These are phyloP conservation scores for Branchipolynoe longqiensis DNA, from an alignment of 2,888 invertebrate species.

Conservation along the genomic window DNA sequence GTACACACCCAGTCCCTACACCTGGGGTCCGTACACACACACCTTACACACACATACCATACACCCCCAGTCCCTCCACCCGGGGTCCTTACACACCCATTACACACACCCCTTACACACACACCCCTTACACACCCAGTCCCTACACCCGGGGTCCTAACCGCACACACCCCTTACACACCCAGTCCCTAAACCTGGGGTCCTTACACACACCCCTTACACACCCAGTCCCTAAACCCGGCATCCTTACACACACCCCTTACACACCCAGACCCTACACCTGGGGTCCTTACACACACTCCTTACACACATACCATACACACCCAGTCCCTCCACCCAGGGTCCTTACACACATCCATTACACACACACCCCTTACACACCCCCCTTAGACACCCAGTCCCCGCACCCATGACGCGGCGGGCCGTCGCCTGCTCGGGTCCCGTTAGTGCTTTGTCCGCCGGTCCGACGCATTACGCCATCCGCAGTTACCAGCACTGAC, in stretches of 20 bases:
- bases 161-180: neutral
- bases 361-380: neutral
- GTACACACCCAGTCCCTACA: neutral
- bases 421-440: conserved; percentile 21
- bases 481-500: neutral
- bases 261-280: neutral
- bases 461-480: conserved; percentile 1
- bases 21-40: neutral
- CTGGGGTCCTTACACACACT: neutral
- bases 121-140: neutral
- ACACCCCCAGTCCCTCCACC: neutral
- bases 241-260: neutral
- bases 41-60: neutral
- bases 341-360: neutral
- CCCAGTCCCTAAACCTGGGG: neutral
- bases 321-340: neutral
- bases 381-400: neutral
- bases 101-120: neutral
- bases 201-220: neutral
- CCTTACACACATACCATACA: neutral
- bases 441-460: conserved; percentile 44
- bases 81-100: neutral
- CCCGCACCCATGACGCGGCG: neutral
- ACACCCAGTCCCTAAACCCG: neutral
- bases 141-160: neutral